Evolutionary conservation across 2,113 vertebrate genomes (phyloP).

Genomic region (Ceratotherium simum): DNA sequence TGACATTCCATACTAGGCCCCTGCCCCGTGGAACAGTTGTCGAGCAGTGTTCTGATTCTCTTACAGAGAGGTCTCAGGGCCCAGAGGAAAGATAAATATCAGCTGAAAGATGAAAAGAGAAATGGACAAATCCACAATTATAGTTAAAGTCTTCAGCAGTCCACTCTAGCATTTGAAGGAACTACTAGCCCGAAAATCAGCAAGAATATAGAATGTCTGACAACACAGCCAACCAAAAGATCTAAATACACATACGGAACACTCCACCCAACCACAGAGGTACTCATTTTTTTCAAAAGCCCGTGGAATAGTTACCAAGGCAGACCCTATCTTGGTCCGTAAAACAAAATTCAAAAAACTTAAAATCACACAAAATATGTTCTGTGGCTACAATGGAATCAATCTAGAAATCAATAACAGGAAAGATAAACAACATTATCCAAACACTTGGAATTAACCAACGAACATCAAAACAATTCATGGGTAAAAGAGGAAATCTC

Average conservation of each 20-base stretch:
- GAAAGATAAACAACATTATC: too few species aligned
- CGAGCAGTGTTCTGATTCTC: background rate
- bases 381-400: too few species aligned
- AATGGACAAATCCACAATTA: background rate
- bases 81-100: background rate
- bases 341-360: too few species aligned
- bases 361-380: too few species aligned
- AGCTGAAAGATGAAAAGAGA: background rate
- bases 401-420: too few species aligned
- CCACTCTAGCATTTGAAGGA: background rate
- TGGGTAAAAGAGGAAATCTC: background rate
- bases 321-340: background rate
- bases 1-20: rapidly evolving
- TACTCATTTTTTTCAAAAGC: background rate
- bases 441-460: too few species aligned
- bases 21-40: rapidly evolving
- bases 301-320: background rate
- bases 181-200: background rate
- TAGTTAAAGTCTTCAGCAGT: background rate
- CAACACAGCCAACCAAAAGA: background rate
- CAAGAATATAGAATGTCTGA: background rate
- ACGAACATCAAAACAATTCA: too few species aligned
- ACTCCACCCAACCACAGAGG: rapidly evolving
- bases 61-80: rapidly evolving
- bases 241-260: rapidly evolving